Base-by-base conservation (phyloP, 2,888 invertebrate genomes). In the Hyalella azteca region DNA sequence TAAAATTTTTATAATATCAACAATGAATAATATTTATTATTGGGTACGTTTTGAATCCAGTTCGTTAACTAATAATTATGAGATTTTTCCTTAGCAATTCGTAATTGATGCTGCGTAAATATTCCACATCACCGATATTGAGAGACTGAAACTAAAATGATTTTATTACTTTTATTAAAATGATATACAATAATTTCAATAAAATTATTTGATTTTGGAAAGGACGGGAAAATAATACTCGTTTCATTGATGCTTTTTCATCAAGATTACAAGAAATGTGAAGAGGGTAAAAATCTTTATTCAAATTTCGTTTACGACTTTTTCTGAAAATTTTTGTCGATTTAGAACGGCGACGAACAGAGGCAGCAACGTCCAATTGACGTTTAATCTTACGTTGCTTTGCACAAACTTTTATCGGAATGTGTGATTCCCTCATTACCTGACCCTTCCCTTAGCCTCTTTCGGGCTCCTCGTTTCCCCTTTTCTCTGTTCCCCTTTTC, bases 361-460 rank as follows among this genome's bases (percentile, higher is more conserved):
- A 7, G 54, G 29, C 29, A 29, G 29, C 54, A 29, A 26, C 26
- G 54, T 29, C 54, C 26, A 49, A 29, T 54, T 54, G 54, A n/a
- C 54, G 26, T 11, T 54, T 29, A 39, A 7, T 7, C 13, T 66
- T 32, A 32, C 66, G 66, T 66, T 66, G 66, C 36, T 66, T 36
- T 66, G 66, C 66, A 66, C 66, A 66, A 66, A 54, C 32, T 66
- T 32, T 66, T 36, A 66, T 36, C n/a, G 36, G 36, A 66, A 15
- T 36, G 66, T 19, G 66, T 66, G 66, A 66, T 36, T 66, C 66
- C 22, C 66, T 29, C 29, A 66, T 45, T 15, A 9, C 15, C 45
- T 45, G 9, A 9, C 15, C 45, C 45, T 45, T 11, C 15, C 11
- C 15, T 45, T 45, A 11, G 11, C 45, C 32, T 32, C 36, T 36